Percentiles rank a stretch among this genome's conserved stretches.
These are phyloP conservation scores for Hippocampus comes DNA, from an alignment of 2,113 vertebrate genomes.

Conservation along the genomic window DNA sequence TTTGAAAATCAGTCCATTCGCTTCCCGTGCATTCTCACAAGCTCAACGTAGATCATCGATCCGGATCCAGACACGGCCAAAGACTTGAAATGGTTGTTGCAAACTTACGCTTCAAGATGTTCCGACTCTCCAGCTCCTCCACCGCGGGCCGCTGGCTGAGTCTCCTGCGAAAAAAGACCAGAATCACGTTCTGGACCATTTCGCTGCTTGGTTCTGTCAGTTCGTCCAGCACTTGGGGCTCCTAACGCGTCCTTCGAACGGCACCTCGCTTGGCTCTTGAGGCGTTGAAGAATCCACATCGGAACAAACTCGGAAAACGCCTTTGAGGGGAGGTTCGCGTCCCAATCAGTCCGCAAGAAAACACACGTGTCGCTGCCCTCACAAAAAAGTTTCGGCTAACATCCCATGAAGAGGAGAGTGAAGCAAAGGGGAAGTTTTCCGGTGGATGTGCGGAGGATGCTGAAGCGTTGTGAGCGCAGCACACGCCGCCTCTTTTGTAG, in stretches of 20 bases:
- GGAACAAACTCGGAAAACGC: constrained; percentile 26
- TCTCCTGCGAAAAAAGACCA: constrained; percentile 98
- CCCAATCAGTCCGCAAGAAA: neutral
- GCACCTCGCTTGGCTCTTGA: constrained; percentile 26
- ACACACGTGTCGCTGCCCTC: neutral
- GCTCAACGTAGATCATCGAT: neutral
- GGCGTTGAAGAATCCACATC: constrained; percentile 60
- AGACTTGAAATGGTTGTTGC: neutral
- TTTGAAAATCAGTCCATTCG: too few relatives aligned
- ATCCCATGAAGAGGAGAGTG: neutral
- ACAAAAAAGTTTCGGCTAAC: neutral
- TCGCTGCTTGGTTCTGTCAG: neutral
- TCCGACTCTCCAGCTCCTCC: constrained; percentile 96
- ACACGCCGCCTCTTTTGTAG: constrained; percentile 40
- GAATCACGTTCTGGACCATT: constrained; percentile 96
- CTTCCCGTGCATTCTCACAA: too few relatives aligned
- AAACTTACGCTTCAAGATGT: constrained; percentile 96
- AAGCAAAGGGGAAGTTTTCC: constrained; percentile 9
- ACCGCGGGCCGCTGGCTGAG: constrained; percentile 95
- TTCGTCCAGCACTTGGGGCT: constrained; percentile 33
- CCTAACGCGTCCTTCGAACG: constrained; percentile 29
- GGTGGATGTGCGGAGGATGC: constrained; percentile 21
- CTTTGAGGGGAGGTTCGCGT: neutral
- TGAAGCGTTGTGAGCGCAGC: constrained; percentile 28
- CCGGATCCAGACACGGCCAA: neutral